Percentiles rank a stretch among this genome's conserved stretches.
Conservation (phyloP, 2,888 invertebrate species). For the Dysmachus trigonus region DNA sequence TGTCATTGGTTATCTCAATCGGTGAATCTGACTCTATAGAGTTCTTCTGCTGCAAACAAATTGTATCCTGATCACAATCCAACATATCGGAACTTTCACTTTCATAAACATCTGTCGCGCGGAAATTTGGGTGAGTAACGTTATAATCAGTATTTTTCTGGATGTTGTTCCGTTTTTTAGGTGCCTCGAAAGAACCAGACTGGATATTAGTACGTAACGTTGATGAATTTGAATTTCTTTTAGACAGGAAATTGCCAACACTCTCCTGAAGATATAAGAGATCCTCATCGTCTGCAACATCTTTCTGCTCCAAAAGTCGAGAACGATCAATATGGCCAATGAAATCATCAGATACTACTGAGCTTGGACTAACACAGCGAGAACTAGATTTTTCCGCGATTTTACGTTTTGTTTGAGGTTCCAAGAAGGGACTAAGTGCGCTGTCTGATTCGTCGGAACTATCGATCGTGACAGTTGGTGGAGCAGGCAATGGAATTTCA, state of each 20-base stretch:
- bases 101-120: constrained; percentile 68
- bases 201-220: background rate
- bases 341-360: constrained; percentile 62
- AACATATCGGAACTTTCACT: constrained; percentile 68
- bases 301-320: constrained; percentile 54
- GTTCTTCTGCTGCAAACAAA: background rate
- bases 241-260: background rate
- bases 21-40: background rate
- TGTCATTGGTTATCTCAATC: constrained; percentile 45
- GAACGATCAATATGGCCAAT: constrained; percentile 60
- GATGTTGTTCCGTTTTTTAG: background rate
- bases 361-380: constrained; percentile 58
- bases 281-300: constrained; percentile 59
- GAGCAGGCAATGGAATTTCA: constrained; percentile 57
- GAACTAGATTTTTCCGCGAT: constrained; percentile 32
- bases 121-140: constrained; percentile 63
- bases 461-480: constrained; percentile 57
- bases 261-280: background rate
- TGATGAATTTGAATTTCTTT: background rate
- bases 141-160: constrained; percentile 54
- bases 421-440: background rate
- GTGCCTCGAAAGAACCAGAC: background rate
- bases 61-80: constrained; percentile 55
- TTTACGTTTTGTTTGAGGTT: background rate
- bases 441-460: constrained; percentile 55